Conservation (phyloP, 2,797 vertebrate genomes). For the Muscicapa striata region DNA sequence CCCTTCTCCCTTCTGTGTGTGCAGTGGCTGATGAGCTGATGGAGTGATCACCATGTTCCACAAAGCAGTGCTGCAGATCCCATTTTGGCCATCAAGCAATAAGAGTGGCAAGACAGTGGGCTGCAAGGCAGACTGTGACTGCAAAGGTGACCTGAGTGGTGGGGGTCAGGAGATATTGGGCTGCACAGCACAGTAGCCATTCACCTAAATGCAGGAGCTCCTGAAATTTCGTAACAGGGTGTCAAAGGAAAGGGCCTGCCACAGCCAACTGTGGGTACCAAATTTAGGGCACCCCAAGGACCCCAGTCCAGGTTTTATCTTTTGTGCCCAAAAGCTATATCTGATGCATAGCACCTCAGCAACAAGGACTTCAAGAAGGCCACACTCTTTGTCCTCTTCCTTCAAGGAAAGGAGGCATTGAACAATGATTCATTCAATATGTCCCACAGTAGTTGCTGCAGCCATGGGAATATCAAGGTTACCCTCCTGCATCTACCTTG, state of each 20-base stretch:
- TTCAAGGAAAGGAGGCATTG: not conserved
- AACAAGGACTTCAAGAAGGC: not conserved
- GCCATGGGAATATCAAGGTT: not conserved
- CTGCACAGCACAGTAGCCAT: not conserved
- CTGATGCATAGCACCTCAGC: not conserved
- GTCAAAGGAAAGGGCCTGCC: not conserved
- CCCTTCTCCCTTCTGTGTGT: not conserved
- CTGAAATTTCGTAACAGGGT: not conserved
- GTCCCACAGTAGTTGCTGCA: not conserved
- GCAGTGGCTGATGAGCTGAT: not conserved
- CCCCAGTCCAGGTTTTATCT: not conserved
- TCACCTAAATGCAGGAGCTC: not conserved
- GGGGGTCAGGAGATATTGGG: not conserved
- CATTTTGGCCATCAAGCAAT: not conserved
- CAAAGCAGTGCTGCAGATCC: not conserved
- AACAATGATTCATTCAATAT: not conserved
- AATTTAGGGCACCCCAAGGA: not conserved
- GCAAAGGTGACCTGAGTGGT: not conserved
- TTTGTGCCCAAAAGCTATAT: not conserved
- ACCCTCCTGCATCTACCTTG: not conserved
- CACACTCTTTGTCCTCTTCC: not conserved
- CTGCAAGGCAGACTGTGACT: not conserved
- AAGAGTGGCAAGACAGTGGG: not conserved
- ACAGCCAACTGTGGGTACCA: not conserved
- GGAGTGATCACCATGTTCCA: rapidly evolving